Base-by-base conservation (phyloP, 2,113 vertebrate genomes). In the Malurus cyaneus region DNA sequence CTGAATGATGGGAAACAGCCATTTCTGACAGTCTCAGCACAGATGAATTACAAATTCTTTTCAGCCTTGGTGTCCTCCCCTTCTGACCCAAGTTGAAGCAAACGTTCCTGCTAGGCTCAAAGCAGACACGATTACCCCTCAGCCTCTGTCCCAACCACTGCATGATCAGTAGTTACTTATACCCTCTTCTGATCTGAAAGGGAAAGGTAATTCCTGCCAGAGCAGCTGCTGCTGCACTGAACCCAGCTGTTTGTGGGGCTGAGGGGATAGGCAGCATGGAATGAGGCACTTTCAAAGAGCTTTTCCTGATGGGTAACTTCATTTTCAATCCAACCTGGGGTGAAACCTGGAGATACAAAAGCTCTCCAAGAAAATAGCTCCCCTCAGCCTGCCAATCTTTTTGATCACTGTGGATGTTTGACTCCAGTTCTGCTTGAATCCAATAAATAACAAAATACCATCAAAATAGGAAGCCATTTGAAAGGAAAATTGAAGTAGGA, bases 401-500 rank as follows among this genome's bases (percentile, higher is more conserved):
- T 11, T 85, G 39, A 71, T 67, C 76, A 66, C 39, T 6, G 18
- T 44, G 57, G 39, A 66, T 76, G 42, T 79, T 44, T 71, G 84
- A 80, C 62, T 92, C 67, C 49, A 46, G 54, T 39, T 76, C 77
- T 86, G 67, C n/a, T 25, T 62, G 85, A 89, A 91, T 53, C 72
- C 67, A 91, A 23, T 85, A 89, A 93, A 70, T 50, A 87, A 87
- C 8, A 54, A 78, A 88, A 81, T 29, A 41, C 28, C 31, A 54
- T 26, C 41, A 47, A 89, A 84, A 70, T 5, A 65, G 46, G 23
- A 87, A 60, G 50, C 29, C 3, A 65, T 84, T 52, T 84, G 78
- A 70, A 87, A 91, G 61, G 57, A 82, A 96, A 91, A 94, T 62
- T 57, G 61, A 82, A 79, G 14, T 11, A 49, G 52, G 70, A 39